Evolutionary conservation across 1,140 invertebrate species (phyloP), one percentile per base, ranked within the genome.

Genomic region (Atta colombica): DNA sequence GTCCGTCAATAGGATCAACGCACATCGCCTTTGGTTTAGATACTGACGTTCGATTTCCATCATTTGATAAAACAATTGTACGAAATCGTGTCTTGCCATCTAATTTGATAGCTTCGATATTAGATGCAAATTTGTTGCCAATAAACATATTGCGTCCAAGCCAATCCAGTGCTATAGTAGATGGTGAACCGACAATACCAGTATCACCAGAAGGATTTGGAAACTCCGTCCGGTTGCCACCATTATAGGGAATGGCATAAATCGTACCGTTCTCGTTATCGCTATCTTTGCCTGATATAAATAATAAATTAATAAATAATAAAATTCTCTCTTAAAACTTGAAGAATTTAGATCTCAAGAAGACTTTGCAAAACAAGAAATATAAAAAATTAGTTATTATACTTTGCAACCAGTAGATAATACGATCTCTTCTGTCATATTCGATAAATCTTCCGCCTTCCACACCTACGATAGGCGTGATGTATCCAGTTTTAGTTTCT

Each of bases 111-210:
- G 99, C 97, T 95, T 99, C 99, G 82, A 99, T 98, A 87, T 99
- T 99, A 35, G 98, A 98, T 12, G 98, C 98, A 60, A 98, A 96
- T 25, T 97, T 97, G 93, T 99, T 99, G 14, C 98, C 99, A 90
- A 99, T 97, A 92, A 98, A 99, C 8, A 99, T 93, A 95, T 99
- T 99, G 58, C 99, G 96, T 10, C 99, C 99, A 45, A 99, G 96
- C 99, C 99, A 99, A 93, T 99, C 99, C 92, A 99, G 98, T 0
- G 99, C 99, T 49, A 99, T 97, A 1, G 98, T 97, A 63, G 98
- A 98, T 0, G 99, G 98, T 0, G 98, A 97, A 0, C 99, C 99
- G 39, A 99, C 97, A 49, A 99, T 97, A 8, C 98, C 98, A 7
- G 96, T 96, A 82, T 98, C 97, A 6, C 94, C 94, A 18, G 39